Evolutionary conservation across 1,140 invertebrate genomes (phyloP), one percentile per base, ranked within the genome.

Genomic region (Epicauta chinensis): DNA sequence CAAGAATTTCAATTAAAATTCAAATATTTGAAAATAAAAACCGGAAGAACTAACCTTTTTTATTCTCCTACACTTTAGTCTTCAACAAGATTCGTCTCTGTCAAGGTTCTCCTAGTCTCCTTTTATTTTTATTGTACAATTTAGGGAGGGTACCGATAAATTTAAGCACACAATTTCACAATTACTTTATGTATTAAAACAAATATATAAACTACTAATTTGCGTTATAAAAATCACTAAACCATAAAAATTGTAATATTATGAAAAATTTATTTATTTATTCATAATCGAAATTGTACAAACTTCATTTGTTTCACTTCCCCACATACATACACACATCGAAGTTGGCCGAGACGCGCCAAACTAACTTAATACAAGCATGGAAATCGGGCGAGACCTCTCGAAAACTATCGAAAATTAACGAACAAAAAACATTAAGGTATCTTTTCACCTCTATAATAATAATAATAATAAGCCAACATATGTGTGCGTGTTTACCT

Each of bases 401-500:
- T 50, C 53, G 53, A 45, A 52, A 48, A 40, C 23, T 31, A 31
- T 46, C 55, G 55, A 51, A 56, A 52, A 16, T 7, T 16, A 4
- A 56, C 55, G 55, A 56, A 37, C 55, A 38, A 36, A 48, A 52
- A 52, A 56, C 45, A 52, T 35, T 23, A 23, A 23, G 23, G 23
- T 23, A 23, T 23, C 23, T 23, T 23, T 23, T 23, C n/a, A n/a
- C n/a, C n/a, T n/a, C n/a, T n/a, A n/a, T 23, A 5, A 23, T 23
- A 23, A 23, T 23, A 23, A 1, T 5, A 3, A 23, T 23, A 23
- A 23, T 23, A 3, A 23, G 2, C 23, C n/a, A n/a, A 7, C 7
- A 5, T 23, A 23, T 23, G 23, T 23, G 23, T 23, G 23, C 23
- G 23, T 23, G 23, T 7, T 7, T 23, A 23, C 23, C 23, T 23